Percentiles rank a stretch among this genome's conserved stretches.
Conservation (phyloP, 2,797 vertebrate species). For the Echiichthys vipera region DNA sequence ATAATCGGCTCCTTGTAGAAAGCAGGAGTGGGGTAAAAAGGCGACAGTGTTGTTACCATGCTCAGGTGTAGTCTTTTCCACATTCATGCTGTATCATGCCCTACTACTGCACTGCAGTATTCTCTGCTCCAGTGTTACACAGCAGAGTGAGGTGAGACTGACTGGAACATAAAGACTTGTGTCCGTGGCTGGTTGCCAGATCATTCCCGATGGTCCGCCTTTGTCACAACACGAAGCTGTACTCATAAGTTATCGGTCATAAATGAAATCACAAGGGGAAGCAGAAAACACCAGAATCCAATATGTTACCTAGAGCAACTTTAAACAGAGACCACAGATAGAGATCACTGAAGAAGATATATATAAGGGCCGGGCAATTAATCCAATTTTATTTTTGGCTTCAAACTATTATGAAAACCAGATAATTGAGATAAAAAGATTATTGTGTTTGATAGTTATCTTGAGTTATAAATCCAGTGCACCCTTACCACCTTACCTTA, state of each 20-base stretch:
- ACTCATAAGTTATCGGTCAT: background rate
- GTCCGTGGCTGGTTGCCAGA: background rate
- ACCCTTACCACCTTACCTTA: too few relatives aligned
- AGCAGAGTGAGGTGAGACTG: background rate
- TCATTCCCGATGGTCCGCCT: conserved; percentile 12
- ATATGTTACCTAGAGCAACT: too few relatives aligned
- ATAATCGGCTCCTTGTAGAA: background rate
- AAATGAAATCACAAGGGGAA: background rate
- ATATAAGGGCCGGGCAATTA: too few relatives aligned
- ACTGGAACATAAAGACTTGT: background rate
- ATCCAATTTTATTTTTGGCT: too few relatives aligned
- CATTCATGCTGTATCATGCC: background rate
- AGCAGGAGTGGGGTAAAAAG: background rate
- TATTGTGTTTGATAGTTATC: too few relatives aligned
- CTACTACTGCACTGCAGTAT: conserved; percentile 34
- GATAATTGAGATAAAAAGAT: too few relatives aligned
- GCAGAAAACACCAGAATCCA: too few relatives aligned
- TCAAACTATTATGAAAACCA: too few relatives aligned
- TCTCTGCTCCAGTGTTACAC: background rate
- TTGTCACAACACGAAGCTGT: background rate
- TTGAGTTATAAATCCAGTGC: too few relatives aligned
- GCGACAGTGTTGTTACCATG: background rate
- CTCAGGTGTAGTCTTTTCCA: background rate
- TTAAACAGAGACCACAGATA: too few relatives aligned
- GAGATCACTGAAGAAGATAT: too few relatives aligned